These are phyloP conservation scores for Tetraneura akinire DNA, from an alignment of 1,140 invertebrate genomes.

Conservation along the genomic window DNA sequence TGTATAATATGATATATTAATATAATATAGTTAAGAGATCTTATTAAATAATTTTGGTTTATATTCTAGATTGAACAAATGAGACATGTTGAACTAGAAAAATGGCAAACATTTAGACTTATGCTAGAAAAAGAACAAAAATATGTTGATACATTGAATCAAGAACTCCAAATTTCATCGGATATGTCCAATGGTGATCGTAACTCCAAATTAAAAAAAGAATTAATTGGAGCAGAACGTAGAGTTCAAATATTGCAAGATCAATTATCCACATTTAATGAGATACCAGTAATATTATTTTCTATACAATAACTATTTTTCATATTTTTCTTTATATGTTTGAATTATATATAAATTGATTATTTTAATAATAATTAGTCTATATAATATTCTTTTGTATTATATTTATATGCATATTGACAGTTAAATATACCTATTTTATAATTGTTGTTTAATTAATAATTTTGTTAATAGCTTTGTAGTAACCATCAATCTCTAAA, in stretches of 20 bases:
- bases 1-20: too few species aligned
- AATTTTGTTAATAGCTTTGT: slow-evolving; percentile 49
- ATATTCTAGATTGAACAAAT: slow-evolving; percentile 65
- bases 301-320: neutral
- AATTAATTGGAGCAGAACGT: slow-evolving; percentile 66
- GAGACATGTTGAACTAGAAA: slow-evolving; percentile 72
- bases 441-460: slow-evolving; percentile 20
- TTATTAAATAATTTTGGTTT: too few species aligned
- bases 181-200: slow-evolving; percentile 59
- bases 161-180: slow-evolving; percentile 63
- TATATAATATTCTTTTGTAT: too few species aligned
- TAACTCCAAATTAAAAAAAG: slow-evolving; percentile 59
- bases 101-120: slow-evolving; percentile 73
- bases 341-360: too few species aligned
- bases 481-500: slow-evolving; percentile 53
- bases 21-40: too few species aligned
- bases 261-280: slow-evolving; percentile 59
- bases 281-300: slow-evolving; percentile 37
- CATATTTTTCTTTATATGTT: too few species aligned
- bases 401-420: neutral
- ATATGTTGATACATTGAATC: slow-evolving; percentile 72
- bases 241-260: slow-evolving; percentile 67
- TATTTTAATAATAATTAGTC: too few species aligned
- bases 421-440: neutral
- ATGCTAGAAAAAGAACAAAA: slow-evolving; percentile 80